Evolutionary conservation across 30 jellyfish, hydroid and myxozoan species (phyloP).

Genomic region (Turritopsis rubra): DNA sequence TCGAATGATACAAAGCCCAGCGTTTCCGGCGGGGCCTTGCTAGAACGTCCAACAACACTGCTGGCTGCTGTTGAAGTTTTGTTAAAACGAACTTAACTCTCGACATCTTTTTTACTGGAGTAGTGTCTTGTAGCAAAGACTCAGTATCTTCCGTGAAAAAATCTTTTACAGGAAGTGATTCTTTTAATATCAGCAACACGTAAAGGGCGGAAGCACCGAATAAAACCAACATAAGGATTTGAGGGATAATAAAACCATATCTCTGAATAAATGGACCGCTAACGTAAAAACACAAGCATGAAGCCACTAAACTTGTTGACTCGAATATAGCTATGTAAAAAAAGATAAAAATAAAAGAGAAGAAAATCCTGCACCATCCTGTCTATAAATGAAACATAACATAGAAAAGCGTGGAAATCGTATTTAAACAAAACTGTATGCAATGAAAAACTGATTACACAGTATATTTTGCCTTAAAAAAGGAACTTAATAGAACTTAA

Average conservation of each 20-base stretch:
- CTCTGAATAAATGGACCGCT: slow-evolving; percentile 57
- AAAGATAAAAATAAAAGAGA: background rate
- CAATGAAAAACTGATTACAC: no score
- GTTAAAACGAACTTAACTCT: background rate
- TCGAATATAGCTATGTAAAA: slow-evolving; percentile 47
- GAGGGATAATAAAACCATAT: slow-evolving; percentile 42
- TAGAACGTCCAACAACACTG: slow-evolving; percentile 5
- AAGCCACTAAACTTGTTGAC: slow-evolving; percentile 53
- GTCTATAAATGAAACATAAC: no score
- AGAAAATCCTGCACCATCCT: no score
- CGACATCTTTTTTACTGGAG: background rate
- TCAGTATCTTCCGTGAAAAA: background rate
- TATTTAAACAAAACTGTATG: no score
- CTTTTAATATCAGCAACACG: slow-evolving; percentile 44
- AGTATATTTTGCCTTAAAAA: no score
- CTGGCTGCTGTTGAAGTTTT: slow-evolving; percentile 2
- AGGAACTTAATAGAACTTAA: no score
- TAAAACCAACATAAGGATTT: slow-evolving; percentile 34
- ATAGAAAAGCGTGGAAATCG: no score
- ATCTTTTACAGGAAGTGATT: slow-evolving; percentile 23
- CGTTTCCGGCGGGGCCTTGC: background rate
- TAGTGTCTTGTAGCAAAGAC: background rate
- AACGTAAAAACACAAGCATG: slow-evolving; percentile 28
- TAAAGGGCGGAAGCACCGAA: slow-evolving; percentile 38
- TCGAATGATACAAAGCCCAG: background rate